Base-by-base conservation (phyloP, 2,888 invertebrate species). In the Serrognathus titanus region DNA sequence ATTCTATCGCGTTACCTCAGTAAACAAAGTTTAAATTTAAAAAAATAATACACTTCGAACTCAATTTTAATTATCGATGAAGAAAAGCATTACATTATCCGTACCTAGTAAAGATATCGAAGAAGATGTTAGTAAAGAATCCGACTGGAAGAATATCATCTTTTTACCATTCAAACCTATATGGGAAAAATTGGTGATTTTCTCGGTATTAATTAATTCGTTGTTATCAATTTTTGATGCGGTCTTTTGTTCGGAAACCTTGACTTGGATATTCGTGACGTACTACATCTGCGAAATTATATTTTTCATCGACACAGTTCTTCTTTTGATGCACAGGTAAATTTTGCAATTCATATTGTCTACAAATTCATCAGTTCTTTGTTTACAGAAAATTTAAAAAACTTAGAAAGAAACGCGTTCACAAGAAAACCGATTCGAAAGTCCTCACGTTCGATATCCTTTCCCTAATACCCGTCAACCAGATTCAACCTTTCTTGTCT, bases 291-390 rank as follows among this genome's bases (percentile, higher is more conserved):
- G 55, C 13, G 59, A 59, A 39, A 11, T 56, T 8, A 46, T 59
- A 10, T 59, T 56, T 24, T 49, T 59, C 8, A 11, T 48, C 11
- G 59, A 59, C 12, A 52, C 47, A 3, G 2, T 49, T 37, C 46
- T 59, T 13, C 35, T 48, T 10, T 47, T 59, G 6, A 50, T 59
- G 53, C 59, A 59, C 51, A 58, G 53, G 54, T 51, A 55, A 11
- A 16, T 40, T 39, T 13, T 5, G 40, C 24, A 8, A 11, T 12
- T 13, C n/a, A 20, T 20, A 12, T 36, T 20, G 4, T 6, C 36
- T 1, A 35, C 9, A 12, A 37, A 13, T 11, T 50, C 12, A 37
- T 40, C 36, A 13, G 1, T 7, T 4, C 8, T 40, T 40, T 7
- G 40, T 5, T n/a, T 55, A 6, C 39, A 53, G 57, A 41, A 53